Evolutionary conservation across 1,140 invertebrate species (phyloP), one percentile per base, ranked within the genome.

Genomic region (Stratiolaelaps scimitus): DNA sequence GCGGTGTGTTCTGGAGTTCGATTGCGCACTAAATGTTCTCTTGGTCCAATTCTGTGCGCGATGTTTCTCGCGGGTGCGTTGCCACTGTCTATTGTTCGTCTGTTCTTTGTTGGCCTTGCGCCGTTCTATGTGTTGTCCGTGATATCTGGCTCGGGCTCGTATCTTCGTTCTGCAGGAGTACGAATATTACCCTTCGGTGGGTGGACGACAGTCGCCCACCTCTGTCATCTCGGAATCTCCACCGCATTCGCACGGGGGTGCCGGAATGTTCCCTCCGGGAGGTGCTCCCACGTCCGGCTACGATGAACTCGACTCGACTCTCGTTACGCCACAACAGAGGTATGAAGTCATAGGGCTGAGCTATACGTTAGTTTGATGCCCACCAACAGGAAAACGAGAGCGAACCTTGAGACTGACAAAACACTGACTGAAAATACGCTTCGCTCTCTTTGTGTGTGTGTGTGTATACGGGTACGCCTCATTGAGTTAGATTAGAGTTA

Each of bases 261-360:
- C n/a, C 17, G 40, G 26, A 64, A 76, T 78, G 30, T 69, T 72
- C 23, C 68, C 71, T 60, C 69, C 72, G 19, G 70, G 71, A 67
- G 71, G 69, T 13, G 68, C 69, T 13, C 45, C 69, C 2, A 66
- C 81, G 30, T 74, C 80, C 46, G 82, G 82, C 48, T 84, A 84
- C 75, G 82, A 83, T 73, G 82, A 84, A 72, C 76, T 84, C 72
- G 82, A 83, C 70, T 75, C 77, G 67, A 77, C 80, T 43, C 73
- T 82, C 69, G 79, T 81, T 72, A 77, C 80, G 69, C 83, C 82
- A 72, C 78, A 82, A 68, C 79, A 83, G 72, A 79, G 81, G 76
- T 84, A 83, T 76, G 81, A 40, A 40, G 34, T 40, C 34, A 40
- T 40, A 10, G n/a, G n/a, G n/a, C n/a, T n/a, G n/a, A n/a, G n/a